Conservation (phyloP, 2,888 invertebrate genomes). For the Leptodirus hochenwartii region DNA sequence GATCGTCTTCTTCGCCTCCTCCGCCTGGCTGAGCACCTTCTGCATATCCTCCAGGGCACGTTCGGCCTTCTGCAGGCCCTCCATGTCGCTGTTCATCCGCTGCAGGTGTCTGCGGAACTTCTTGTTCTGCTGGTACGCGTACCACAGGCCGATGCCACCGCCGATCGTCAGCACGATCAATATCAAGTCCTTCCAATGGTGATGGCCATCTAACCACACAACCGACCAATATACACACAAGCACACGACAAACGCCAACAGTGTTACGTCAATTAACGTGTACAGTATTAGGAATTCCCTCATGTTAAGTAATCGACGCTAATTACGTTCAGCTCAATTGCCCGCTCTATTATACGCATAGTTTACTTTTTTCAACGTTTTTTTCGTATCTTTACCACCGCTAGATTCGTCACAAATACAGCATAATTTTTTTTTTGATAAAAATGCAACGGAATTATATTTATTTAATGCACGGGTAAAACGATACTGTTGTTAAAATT, state of each 20-base stretch:
- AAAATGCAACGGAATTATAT: no score
- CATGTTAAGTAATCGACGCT: no score
- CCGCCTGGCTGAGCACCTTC: slow-evolving; percentile 62
- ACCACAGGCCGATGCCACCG: slow-evolving; percentile 79
- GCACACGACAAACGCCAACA: background rate
- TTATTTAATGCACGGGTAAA: no score
- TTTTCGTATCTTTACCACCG: no score
- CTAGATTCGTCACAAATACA: no score
- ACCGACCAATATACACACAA: slow-evolving; percentile 7
- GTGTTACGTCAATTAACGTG: no score
- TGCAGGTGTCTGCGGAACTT: slow-evolving; percentile 70
- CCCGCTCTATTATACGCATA: no score
- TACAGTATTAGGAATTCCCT: no score
- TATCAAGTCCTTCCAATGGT: slow-evolving; percentile 69
- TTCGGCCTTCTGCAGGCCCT: slow-evolving; percentile 77
- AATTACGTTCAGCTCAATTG: no score
- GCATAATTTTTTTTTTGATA: no score
- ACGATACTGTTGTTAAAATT: no score
- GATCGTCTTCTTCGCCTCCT: slow-evolving; percentile 60
- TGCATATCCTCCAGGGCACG: slow-evolving; percentile 73
- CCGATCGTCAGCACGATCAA: slow-evolving; percentile 67
- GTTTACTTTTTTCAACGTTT: no score
- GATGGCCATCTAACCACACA: slow-evolving; percentile 23
- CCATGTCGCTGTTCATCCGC: slow-evolving; percentile 89
- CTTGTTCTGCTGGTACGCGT: slow-evolving; percentile 79